Percentiles rank a stretch among this genome's conserved stretches.
Conservation (phyloP, 2,797 vertebrate species). For the Enteromius argenteus region DNA sequence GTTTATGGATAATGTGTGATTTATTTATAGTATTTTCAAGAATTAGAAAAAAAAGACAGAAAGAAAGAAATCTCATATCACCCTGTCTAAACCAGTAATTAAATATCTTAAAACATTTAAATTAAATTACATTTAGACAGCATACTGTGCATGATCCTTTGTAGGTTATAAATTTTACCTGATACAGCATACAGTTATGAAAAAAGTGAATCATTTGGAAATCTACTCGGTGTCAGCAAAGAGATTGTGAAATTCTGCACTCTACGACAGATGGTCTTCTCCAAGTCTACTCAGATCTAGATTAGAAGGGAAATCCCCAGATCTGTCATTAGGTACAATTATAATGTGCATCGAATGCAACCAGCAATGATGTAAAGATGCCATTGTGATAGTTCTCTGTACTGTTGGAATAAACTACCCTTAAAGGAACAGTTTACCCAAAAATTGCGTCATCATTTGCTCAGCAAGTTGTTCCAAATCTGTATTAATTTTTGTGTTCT, state of each 20-base stretch:
- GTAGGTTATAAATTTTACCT: background rate
- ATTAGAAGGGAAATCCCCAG: background rate
- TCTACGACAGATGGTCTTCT: background rate
- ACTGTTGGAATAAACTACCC: background rate
- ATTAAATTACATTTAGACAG: too few species aligned
- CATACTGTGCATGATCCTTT: background rate
- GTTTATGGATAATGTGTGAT: too few species aligned
- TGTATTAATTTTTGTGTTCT: too few species aligned
- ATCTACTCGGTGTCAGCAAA: background rate
- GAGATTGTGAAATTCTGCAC: background rate
- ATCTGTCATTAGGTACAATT: background rate
- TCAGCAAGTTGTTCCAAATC: too few species aligned
- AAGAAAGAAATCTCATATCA: too few species aligned
- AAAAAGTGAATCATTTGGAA: background rate
- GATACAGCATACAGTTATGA: background rate
- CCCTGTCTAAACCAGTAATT: too few species aligned
- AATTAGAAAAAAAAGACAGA: too few species aligned
- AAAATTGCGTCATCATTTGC: too few species aligned
- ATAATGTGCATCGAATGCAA: background rate
- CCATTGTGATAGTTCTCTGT: background rate
- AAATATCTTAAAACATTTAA: too few species aligned
- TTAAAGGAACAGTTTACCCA: background rate
- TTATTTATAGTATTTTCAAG: too few species aligned
- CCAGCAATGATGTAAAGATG: background rate
- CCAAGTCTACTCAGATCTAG: background rate